A percentile compares a stretch with the other conserved stretches of the same genome.
Evolutionary conservation across 2,797 vertebrate species (phyloP).

Genomic region (Halcyon badia): DNA sequence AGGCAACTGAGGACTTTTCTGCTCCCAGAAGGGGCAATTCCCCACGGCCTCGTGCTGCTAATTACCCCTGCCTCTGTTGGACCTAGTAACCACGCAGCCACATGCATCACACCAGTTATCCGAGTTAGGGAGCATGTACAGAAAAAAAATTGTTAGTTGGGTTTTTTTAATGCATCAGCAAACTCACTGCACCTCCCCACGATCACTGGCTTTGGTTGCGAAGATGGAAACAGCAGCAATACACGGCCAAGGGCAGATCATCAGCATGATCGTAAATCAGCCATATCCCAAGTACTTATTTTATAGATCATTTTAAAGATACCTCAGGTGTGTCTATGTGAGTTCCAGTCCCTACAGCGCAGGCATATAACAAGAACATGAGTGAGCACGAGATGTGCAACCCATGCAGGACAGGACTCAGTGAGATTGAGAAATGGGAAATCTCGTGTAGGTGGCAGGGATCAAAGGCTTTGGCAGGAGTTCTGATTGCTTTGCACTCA

Average conservation of each 20-base stretch:
- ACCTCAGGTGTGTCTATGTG: not conserved
- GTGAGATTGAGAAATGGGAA: not conserved
- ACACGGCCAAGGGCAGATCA: not conserved
- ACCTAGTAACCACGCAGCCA: not conserved
- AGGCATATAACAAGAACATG: not conserved
- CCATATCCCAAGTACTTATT: not conserved
- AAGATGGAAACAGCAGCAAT: not conserved
- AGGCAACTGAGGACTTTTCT: not conserved
- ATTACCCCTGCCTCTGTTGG: not conserved
- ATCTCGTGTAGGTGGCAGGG: not conserved
- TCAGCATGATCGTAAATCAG: not conserved
- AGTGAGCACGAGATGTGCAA: not conserved
- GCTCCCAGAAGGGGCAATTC: not conserved
- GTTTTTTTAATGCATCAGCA: not conserved
- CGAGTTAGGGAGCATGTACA: not conserved
- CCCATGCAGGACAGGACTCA: not conserved
- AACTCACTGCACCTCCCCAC: rapidly evolving
- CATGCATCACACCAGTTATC: not conserved
- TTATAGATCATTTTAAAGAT: not conserved
- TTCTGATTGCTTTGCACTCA: rapidly evolving
- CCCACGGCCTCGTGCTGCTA: not conserved
- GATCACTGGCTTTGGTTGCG: not conserved
- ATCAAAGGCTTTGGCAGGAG: not conserved
- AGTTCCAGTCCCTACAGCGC: not conserved
- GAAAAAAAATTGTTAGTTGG: not conserved